Percentiles rank a stretch among this genome's conserved stretches.
These are phyloP conservation scores for Drosophila saltans DNA, from an alignment of 1,140 invertebrate species.

Conservation along the genomic window DNA sequence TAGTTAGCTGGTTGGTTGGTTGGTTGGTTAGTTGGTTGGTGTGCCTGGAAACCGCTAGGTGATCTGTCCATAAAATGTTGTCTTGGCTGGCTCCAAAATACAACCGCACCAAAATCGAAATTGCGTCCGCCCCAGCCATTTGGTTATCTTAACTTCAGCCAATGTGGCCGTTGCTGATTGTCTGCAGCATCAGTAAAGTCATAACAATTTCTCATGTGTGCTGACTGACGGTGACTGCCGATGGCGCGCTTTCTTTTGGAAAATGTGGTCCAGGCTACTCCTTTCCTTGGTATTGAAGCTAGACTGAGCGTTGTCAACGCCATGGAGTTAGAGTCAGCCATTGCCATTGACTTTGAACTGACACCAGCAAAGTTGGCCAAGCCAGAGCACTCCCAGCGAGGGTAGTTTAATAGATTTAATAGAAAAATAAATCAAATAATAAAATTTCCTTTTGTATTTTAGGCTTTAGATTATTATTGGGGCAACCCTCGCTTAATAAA, in stretches of 20 bases:
- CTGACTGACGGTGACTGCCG: conserved; percentile 25
- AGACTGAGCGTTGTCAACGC: conserved; percentile 53
- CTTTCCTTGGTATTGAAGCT: conserved; percentile 40
- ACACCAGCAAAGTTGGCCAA: conserved; percentile 43
- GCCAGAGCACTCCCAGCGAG: conserved; percentile 9
- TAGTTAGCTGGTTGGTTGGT: conserved; percentile 21
- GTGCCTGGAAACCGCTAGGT: conserved; percentile 63
- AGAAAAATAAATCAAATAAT: not conserved
- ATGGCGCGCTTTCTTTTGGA: conserved; percentile 71
- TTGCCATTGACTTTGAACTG: conserved; percentile 72
- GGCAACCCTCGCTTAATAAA: conserved; percentile 56
- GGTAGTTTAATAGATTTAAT: conserved; percentile 8
- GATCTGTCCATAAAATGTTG: conserved; percentile 61
- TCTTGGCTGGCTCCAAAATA: conserved; percentile 55
- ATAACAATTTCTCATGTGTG: conserved; percentile 66
- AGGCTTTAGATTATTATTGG: not conserved
- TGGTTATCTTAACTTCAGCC: conserved; percentile 20
- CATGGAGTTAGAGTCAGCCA: conserved; percentile 27
- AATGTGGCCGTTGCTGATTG: not conserved
- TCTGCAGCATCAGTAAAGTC: conserved; percentile 36
- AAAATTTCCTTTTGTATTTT: not conserved
- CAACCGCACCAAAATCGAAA: conserved; percentile 65
- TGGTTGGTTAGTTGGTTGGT: conserved; percentile 38
- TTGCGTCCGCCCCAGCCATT: conserved; percentile 51
- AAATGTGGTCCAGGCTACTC: conserved; percentile 76